phyloP scores from a whole-genome alignment of 2,113 vertebrate genomes.

The Podilymbus podiceps region DNA sequence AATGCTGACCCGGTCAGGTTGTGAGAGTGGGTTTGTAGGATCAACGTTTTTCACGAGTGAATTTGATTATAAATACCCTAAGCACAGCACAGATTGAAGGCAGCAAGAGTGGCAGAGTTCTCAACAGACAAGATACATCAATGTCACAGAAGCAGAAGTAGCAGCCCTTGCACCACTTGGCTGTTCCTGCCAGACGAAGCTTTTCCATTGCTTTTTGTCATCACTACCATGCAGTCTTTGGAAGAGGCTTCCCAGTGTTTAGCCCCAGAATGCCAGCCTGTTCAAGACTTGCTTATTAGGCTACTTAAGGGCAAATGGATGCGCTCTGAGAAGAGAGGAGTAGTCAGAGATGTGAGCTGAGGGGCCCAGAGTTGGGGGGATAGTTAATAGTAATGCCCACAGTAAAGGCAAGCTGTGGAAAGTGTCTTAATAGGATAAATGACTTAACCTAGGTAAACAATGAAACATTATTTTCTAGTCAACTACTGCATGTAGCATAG shows the following conservation, averaged over 20 bases:
- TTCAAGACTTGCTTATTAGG: not conserved
- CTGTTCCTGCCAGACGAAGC: not conserved
- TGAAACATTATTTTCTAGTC: not conserved
- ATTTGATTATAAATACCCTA: not conserved
- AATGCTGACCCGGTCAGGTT: not conserved
- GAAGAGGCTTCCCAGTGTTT: not conserved
- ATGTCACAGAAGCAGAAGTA: not conserved
- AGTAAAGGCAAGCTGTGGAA: not conserved
- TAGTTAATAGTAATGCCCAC: not conserved
- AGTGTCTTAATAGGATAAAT: not conserved
- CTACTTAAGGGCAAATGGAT: not conserved
- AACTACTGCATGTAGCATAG: not conserved
- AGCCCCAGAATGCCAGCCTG: not conserved
- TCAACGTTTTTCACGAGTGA: not conserved
- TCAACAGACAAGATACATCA: not conserved
- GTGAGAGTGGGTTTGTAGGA: not conserved
- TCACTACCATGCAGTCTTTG: not conserved
- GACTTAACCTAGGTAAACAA: not conserved
- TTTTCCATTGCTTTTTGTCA: not conserved
- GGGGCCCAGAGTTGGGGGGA: not conserved
- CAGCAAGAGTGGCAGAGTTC: not conserved
- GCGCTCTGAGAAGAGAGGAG: not conserved
- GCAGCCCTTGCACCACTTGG: not conserved
- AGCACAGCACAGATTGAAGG: not conserved
- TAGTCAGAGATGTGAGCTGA: not conserved